A percentile compares a stretch with the other conserved stretches of the same genome.
These are phyloP conservation scores for Lutjanus campechanus DNA, from an alignment of 2,797 vertebrate genomes.

Conservation along the genomic window DNA sequence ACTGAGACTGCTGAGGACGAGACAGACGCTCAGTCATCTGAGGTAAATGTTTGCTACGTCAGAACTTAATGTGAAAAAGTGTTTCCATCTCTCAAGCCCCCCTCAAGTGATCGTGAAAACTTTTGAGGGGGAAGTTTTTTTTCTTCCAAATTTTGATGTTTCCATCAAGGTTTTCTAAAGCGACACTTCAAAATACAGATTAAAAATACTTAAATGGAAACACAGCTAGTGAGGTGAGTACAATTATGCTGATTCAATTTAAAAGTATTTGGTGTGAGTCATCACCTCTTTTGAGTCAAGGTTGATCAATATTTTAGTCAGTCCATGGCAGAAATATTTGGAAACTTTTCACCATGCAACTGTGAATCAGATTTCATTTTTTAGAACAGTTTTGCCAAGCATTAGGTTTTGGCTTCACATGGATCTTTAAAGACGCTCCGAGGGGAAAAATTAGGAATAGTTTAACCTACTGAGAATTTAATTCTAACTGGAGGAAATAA, in stretches of 20 bases:
- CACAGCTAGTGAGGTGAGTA: not conserved
- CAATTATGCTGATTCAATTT: not conserved
- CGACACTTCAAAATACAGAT: no score
- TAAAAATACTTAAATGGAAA: no score
- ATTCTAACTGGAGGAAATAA: constrained; percentile 22
- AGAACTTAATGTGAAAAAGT: no score
- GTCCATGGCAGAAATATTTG: constrained; percentile 14
- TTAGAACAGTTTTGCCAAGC: constrained; percentile 2
- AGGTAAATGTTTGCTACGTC: no score
- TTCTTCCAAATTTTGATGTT: no score
- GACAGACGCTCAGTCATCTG: no score
- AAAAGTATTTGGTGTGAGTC: constrained; percentile 5
- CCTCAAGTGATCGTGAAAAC: no score
- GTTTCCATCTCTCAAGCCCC: no score
- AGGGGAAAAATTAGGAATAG: constrained; percentile 38
- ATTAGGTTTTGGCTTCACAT: constrained; percentile 26
- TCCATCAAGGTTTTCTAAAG: no score
- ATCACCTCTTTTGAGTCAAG: not conserved
- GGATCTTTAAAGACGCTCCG: constrained; percentile 33
- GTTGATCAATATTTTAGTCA: constrained; percentile 9
- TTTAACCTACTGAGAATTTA: constrained; percentile 48
- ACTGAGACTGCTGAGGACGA: no score
- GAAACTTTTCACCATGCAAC: constrained; percentile 13
- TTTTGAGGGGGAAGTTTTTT: no score
- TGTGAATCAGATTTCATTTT: constrained; percentile 19